These are phyloP conservation scores for Leptogaster cylindrica DNA, from an alignment of 2,888 invertebrate species.

Conservation along the genomic window DNA sequence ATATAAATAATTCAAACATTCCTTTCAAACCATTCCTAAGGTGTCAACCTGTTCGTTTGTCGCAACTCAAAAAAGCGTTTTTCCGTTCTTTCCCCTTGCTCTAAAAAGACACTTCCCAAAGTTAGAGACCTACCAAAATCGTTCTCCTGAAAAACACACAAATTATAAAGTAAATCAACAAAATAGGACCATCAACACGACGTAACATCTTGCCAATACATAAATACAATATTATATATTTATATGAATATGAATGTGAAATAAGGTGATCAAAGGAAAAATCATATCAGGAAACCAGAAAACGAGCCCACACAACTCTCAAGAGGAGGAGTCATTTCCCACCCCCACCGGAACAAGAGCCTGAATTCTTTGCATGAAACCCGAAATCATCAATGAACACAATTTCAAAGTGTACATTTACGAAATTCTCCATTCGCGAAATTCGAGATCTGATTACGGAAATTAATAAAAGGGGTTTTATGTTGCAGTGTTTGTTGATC, in stretches of 20 bases:
- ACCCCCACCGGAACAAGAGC: not conserved
- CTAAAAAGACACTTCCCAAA: too few species aligned
- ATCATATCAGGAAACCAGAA: too few species aligned
- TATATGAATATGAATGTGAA: constrained; percentile 25
- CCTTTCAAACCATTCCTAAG: too few species aligned
- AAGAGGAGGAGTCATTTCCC: too few species aligned
- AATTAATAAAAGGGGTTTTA: constrained; percentile 27
- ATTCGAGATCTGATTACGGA: constrained; percentile 35
- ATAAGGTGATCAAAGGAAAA: constrained; percentile 35
- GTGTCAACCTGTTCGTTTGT: too few species aligned
- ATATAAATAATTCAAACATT: too few species aligned
- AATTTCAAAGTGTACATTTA: too few species aligned
- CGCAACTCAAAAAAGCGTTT: too few species aligned
- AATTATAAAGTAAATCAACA: constrained; percentile 2
- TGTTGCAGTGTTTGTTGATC: constrained; percentile 10
- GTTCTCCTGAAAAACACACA: not conserved
- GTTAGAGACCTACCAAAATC: not conserved
- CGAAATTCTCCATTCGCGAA: constrained; percentile 7
- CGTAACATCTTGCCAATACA: constrained; percentile 21
- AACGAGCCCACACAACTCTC: constrained; percentile 2
- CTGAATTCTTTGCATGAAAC: too few species aligned
- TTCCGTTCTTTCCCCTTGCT: too few species aligned
- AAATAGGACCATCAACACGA: constrained; percentile 24
- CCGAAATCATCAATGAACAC: too few species aligned
- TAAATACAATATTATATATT: too few species aligned